phyloP scores from a whole-genome alignment of 2,797 vertebrate species.

The Sebastes hopkinsi region DNA sequence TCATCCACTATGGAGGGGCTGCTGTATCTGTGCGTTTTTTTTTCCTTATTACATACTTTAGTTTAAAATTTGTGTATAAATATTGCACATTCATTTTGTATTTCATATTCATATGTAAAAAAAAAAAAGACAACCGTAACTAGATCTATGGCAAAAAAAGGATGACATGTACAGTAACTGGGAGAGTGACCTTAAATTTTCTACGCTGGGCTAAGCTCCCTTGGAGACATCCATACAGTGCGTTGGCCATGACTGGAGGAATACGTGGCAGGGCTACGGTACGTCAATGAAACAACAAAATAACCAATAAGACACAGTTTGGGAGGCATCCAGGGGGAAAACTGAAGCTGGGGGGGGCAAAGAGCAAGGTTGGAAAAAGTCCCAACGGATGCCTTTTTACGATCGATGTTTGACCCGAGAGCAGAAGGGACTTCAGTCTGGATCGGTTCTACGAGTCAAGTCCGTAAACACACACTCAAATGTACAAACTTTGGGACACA shows the following conservation, averaged over 20 bases:
- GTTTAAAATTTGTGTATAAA: slow-evolving; percentile 66
- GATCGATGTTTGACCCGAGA: slow-evolving; percentile 15
- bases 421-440: not conserved
- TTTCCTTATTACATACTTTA: slow-evolving; percentile 45
- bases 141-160: slow-evolving; percentile 41
- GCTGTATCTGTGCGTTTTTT: not conserved
- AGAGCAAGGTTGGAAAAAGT: not conserved
- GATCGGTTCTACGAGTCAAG: slow-evolving; percentile 19
- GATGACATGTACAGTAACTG: slow-evolving; percentile 27
- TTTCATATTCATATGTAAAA: slow-evolving; percentile 59
- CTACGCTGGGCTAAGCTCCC: slow-evolving; percentile 43
- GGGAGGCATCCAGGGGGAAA: slow-evolving; percentile 6
- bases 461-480: slow-evolving; percentile 53
- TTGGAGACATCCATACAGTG: slow-evolving; percentile 62
- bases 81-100: slow-evolving; percentile 78
- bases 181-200: not conserved
- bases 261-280: slow-evolving; percentile 29
- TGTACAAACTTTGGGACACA: slow-evolving; percentile 42
- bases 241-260: slow-evolving; percentile 45
- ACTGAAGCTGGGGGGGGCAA: not conserved
- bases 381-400: slow-evolving; percentile 11
- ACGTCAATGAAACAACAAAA: slow-evolving; percentile 6
- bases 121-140: slow-evolving; percentile 38
- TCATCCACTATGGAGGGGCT: slow-evolving; percentile 51
- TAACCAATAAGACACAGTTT: slow-evolving; percentile 18